A percentile compares a stretch with the other conserved stretches of the same genome.
Evolutionary conservation across 2,888 invertebrate species (phyloP).

Genomic region (Entomobrya multifasciata): DNA sequence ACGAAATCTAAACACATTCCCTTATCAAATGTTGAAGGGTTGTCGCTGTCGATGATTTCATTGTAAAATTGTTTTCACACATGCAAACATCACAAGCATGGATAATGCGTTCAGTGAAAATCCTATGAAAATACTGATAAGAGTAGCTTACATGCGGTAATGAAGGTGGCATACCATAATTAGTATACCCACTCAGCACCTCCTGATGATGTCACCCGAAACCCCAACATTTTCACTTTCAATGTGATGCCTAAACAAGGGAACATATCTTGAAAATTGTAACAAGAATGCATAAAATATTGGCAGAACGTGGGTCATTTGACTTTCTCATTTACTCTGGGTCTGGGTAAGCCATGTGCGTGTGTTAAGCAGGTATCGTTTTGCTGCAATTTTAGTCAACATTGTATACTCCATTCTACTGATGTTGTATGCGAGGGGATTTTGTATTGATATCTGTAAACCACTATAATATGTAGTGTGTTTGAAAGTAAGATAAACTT

Average conservation of each 20-base stretch:
- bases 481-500: not conserved
- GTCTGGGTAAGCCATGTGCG: not conserved
- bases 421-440: no score
- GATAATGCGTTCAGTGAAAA: no score
- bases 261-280: not conserved
- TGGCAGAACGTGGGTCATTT: slow-evolving; percentile 47
- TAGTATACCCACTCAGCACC: slow-evolving; percentile 25
- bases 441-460: not conserved
- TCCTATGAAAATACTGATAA: no score
- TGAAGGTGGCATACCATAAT: slow-evolving; percentile 49
- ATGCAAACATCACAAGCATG: no score
- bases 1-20: no score
- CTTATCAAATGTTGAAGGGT: no score
- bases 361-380: not conserved
- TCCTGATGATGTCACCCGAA: not conserved
- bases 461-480: not conserved
- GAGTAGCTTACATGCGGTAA: slow-evolving; percentile 29
- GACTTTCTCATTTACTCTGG: slow-evolving; percentile 43
- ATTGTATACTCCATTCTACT: not conserved
- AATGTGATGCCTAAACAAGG: not conserved
- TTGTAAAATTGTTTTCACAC: no score
- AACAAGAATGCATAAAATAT: not conserved
- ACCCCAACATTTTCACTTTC: not conserved
- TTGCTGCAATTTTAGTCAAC: not conserved
- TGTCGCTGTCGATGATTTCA: no score